Conservation (phyloP, 1,140 invertebrate species). For the Pissodes strobi region DNA sequence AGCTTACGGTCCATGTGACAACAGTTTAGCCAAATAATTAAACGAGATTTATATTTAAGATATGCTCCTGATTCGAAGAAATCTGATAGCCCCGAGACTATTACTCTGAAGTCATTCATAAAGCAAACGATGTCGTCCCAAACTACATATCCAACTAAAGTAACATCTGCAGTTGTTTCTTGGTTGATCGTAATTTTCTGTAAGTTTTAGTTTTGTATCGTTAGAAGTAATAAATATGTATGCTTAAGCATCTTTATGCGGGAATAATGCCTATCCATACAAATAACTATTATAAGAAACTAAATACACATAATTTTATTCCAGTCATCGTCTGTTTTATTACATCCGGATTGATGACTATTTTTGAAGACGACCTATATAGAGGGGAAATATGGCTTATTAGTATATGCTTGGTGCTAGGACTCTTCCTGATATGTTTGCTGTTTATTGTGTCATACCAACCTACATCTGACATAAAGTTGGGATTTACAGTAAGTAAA, state of each 20-base stretch:
- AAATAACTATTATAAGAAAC: background rate
- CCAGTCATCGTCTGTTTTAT: conserved; percentile 43
- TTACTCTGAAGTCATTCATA: conserved; percentile 46
- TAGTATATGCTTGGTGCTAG: conserved; percentile 25
- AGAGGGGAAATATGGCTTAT: conserved; percentile 42
- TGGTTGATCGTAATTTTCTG: conserved; percentile 60
- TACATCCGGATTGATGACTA: conserved; percentile 40
- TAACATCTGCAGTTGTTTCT: conserved; percentile 60
- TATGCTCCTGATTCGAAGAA: conserved; percentile 33
- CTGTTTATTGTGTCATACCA: conserved; percentile 42
- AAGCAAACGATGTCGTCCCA: conserved; percentile 58
- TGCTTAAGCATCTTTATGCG: too few species aligned
- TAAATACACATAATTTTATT: conserved; percentile 38
- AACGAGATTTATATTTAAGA: background rate
- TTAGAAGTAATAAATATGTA: too few species aligned
- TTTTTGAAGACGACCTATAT: conserved; percentile 43
- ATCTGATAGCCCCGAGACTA: conserved; percentile 36
- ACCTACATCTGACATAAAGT: conserved; percentile 40
- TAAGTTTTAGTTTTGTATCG: conserved; percentile 34
- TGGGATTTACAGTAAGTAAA: conserved; percentile 43
- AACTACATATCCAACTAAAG: conserved; percentile 56
- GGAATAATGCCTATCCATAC: too few species aligned
- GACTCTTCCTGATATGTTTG: conserved; percentile 36
- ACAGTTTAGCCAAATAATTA: background rate
- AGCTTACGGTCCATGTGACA: background rate